These are phyloP conservation scores for Trichacis sp. DNA, from an alignment of 2,888 invertebrate genomes.

Conservation along the genomic window DNA sequence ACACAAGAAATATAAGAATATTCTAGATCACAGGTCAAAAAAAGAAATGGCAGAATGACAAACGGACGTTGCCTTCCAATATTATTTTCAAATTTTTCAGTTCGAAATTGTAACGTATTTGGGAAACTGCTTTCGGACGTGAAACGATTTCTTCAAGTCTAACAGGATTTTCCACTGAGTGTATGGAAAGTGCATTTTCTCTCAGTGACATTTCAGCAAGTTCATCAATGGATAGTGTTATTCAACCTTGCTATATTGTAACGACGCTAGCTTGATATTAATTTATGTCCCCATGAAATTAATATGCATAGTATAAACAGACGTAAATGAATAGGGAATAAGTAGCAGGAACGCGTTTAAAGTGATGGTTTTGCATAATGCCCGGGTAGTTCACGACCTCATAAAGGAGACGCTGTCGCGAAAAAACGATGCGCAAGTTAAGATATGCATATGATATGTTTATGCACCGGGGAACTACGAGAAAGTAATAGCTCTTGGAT, in stretches of 20 bases:
- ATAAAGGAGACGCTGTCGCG: constrained; percentile 21
- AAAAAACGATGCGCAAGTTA: constrained; percentile 22
- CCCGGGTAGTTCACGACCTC: constrained; percentile 21
- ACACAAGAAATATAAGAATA: no score
- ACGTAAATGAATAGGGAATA: constrained; percentile 12
- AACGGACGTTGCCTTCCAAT: background rate
- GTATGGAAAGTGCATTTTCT: background rate
- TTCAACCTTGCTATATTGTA: background rate
- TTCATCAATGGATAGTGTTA: constrained; percentile 1
- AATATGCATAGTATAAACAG: constrained; percentile 7
- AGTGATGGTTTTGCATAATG: constrained; percentile 18
- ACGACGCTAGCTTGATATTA: background rate
- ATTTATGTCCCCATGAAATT: constrained; percentile 7
- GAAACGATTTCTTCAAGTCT: background rate
- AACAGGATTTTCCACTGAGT: no score
- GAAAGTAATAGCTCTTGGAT: constrained; percentile 2
- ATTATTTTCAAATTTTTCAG: no score
- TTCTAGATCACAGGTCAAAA: no score
- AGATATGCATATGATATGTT: constrained; percentile 19
- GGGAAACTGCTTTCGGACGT: no score
- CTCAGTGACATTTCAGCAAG: constrained; percentile 5
- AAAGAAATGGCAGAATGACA: no score
- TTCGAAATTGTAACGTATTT: no score
- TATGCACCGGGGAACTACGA: constrained; percentile 29
- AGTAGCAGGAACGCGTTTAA: constrained; percentile 8